Evolutionary conservation across 2,888 invertebrate species (phyloP), one percentile per base, ranked within the genome.

Genomic region (Hylaea fasciaria): DNA sequence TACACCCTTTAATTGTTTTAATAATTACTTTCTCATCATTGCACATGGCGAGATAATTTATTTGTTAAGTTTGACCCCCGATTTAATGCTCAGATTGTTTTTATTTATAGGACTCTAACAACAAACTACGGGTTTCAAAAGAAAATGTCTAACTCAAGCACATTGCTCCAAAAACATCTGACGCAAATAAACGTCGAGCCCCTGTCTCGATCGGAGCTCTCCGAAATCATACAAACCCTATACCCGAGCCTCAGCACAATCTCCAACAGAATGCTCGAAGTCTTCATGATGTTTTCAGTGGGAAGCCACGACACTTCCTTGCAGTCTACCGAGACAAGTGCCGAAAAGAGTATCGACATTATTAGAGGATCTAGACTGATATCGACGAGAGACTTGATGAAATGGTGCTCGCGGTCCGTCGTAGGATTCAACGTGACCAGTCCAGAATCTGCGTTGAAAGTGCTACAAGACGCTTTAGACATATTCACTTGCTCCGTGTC

Each of bases 401-500:
- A 98, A 83, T 97, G 98, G 95, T 98, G 98, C 78, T 93, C 94
- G 4, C 93, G 99, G 77, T 94, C 97, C 5, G 93, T 95, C 11
- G 87, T 94, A 12, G 95, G 95, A 72, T 97, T 96, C 82, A 94
- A 96, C 62, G 94, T 96, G 0, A 94, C 95, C 0, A 96, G 96
- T 62, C 93, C 94, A 29, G 93, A 93, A 39, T 94, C 95, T 0
- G 95, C 94, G 4, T 80, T 95, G 11, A 95, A 94, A 80, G 94
- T 97, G 0, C 94, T 97, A 45, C 96, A 97, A 89, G 97, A 98
- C 85, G 97, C 98, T 0, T 94, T 98, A 17, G 98, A 99, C 80
- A 95, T 98, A 63, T 99, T 99, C 84, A 97, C 97, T 64, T 96
- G 96, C 53, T 96, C 96, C 22, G 93, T 96, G 29, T 86, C 95